A percentile compares a stretch with the other conserved stretches of the same genome.
These are phyloP conservation scores for Rhabdomys dilectus DNA, from an alignment of 2,113 vertebrate species.

Conservation along the genomic window DNA sequence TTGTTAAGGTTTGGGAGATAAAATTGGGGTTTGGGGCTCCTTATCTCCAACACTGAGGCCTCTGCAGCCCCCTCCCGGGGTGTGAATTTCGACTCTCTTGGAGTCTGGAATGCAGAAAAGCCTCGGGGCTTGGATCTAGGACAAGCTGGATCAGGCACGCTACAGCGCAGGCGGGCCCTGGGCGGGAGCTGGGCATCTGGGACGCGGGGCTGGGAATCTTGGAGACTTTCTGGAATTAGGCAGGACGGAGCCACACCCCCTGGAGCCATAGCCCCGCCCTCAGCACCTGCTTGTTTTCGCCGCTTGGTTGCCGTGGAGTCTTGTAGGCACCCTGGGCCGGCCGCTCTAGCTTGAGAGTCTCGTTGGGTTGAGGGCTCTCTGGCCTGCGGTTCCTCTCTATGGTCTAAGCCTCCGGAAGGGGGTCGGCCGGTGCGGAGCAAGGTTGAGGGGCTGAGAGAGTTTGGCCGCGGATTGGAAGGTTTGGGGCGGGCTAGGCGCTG, in stretches of 20 bases:
- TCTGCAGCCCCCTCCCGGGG: neutral
- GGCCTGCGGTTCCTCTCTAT: constrained; percentile 17
- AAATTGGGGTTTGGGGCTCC: neutral
- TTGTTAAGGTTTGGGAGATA: neutral
- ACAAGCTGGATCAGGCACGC: neutral
- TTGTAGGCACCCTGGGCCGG: rapidly evolving
- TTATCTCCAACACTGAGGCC: neutral
- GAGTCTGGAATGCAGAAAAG: neutral
- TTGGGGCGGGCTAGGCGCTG: neutral
- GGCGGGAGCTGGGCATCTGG: neutral
- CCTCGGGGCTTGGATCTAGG: neutral
- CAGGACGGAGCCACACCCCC: neutral
- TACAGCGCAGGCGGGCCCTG: neutral
- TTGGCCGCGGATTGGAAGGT: neutral
- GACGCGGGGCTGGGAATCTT: rapidly evolving
- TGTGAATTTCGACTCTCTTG: neutral
- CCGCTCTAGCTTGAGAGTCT: constrained; percentile 57
- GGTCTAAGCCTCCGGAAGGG: constrained; percentile 22
- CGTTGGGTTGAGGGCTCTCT: constrained; percentile 57
- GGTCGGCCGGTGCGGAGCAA: neutral
- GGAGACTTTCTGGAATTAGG: too few relatives aligned
- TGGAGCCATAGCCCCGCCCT: neutral
- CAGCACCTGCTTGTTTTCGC: neutral
- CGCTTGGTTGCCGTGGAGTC: constrained; percentile 28
- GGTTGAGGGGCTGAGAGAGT: neutral